A percentile compares a stretch with the other conserved stretches of the same genome.
Evolutionary conservation across 1,140 invertebrate species (phyloP).

Genomic region (Bombyx mandarina): DNA sequence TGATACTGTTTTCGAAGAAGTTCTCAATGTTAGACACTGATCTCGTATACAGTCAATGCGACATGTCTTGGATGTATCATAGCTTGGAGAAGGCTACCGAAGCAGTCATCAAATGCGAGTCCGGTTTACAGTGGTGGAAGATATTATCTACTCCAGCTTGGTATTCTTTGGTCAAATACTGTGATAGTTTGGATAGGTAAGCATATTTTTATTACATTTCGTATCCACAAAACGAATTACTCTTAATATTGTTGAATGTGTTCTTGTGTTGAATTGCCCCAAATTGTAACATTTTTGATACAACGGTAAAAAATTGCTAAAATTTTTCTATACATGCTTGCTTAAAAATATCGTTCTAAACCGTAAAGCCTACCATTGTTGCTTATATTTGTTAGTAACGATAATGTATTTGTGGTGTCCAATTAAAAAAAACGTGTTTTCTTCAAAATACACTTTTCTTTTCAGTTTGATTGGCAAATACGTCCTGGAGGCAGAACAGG

Average conservation of each 20-base stretch:
- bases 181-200: constrained; percentile 73
- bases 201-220: background rate
- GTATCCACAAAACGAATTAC: too few relatives aligned
- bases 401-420: too few relatives aligned
- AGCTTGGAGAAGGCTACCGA: constrained; percentile 73
- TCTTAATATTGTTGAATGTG: too few relatives aligned
- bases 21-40: constrained; percentile 72
- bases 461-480: constrained; percentile 62
- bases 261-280: too few relatives aligned
- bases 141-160: constrained; percentile 75
- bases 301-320: too few relatives aligned
- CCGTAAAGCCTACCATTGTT: too few relatives aligned
- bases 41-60: constrained; percentile 65
- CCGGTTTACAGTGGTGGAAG: constrained; percentile 77
- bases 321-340: too few relatives aligned
- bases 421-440: background rate
- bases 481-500: constrained; percentile 44
- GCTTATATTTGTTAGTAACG: too few relatives aligned
- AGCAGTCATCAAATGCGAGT: constrained; percentile 75
- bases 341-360: too few relatives aligned
- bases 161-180: constrained; percentile 71
- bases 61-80: constrained; percentile 72
- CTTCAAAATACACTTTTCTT: constrained; percentile 13
- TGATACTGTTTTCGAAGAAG: constrained; percentile 73
- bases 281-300: too few relatives aligned